Percentiles rank a stretch among this genome's conserved stretches.
Evolutionary conservation across 2,888 invertebrate genomes (phyloP).

Genomic region (Leptogaster cylindrica): DNA sequence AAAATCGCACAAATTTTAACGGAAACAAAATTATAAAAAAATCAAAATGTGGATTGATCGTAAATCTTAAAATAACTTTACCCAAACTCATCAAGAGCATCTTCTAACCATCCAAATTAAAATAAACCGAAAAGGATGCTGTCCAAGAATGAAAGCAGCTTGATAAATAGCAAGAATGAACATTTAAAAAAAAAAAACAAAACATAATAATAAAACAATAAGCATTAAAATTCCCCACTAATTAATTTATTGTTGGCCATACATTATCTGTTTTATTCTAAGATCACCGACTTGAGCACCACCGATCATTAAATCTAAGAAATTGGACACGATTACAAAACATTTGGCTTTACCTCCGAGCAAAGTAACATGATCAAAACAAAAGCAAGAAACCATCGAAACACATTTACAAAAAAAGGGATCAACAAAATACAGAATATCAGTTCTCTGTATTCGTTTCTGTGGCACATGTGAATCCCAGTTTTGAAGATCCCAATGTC

Average conservation of each 20-base stretch:
- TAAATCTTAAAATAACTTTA: too few species aligned
- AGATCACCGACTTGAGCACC: not conserved
- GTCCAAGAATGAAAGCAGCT: too few species aligned
- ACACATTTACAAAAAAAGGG: not conserved
- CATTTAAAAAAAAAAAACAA: not conserved
- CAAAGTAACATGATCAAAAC: not conserved
- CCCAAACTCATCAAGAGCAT: too few species aligned
- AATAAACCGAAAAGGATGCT: too few species aligned
- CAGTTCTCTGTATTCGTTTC: not conserved
- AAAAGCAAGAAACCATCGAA: constrained; percentile 3
- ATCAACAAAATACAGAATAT: not conserved
- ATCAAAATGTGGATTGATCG: too few species aligned
- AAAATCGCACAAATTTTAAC: too few species aligned
- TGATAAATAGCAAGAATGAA: not conserved
- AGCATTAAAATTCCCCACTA: constrained; percentile 27
- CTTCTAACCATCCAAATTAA: too few species aligned
- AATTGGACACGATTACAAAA: constrained; percentile 24
- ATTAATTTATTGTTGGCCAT: constrained; percentile 37
- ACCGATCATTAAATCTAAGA: constrained; percentile 39
- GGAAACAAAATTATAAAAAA: too few species aligned
- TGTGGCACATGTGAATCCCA: not conserved
- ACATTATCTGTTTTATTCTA: constrained; percentile 9
- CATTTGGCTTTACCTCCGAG: constrained; percentile 7
- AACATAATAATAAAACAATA: not conserved
- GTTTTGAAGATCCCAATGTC: not conserved